These are phyloP conservation scores for Drosophila mimetica DNA, from an alignment of 2,888 invertebrate species.

Conservation along the genomic window DNA sequence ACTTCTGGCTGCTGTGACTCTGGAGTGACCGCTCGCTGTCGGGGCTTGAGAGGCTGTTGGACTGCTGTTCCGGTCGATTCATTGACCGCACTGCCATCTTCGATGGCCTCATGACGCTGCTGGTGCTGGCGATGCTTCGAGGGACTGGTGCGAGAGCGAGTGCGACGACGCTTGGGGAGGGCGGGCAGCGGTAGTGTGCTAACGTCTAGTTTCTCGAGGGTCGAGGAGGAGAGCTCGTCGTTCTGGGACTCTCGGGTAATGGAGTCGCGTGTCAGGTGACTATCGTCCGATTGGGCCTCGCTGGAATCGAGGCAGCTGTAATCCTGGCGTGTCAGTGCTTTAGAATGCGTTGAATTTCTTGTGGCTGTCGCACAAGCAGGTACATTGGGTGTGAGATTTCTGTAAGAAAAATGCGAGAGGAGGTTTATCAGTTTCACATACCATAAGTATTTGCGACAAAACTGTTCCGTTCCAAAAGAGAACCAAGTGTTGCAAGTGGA, in stretches of 20 bases:
- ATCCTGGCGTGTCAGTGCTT: constrained; percentile 73
- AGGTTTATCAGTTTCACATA: background rate
- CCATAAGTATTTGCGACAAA: background rate
- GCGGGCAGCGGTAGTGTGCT: constrained; percentile 83
- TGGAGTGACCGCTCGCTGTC: constrained; percentile 36
- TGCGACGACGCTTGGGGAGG: constrained; percentile 82
- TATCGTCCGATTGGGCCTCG: constrained; percentile 83
- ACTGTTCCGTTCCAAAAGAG: no score
- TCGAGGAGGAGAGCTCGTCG: constrained; percentile 82
- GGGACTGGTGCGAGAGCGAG: constrained; percentile 77
- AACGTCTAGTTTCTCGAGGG: constrained; percentile 83
- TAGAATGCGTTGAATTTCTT: constrained; percentile 33
- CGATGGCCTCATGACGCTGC: constrained; percentile 31
- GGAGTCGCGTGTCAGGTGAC: constrained; percentile 82
- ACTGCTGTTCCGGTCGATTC: constrained; percentile 32
- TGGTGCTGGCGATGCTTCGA: constrained; percentile 63
- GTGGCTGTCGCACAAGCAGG: constrained; percentile 23
- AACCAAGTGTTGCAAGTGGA: background rate
- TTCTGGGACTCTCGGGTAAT: constrained; percentile 82
- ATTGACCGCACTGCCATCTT: constrained; percentile 30
- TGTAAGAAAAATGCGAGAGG: constrained; percentile 8
- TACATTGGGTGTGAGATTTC: constrained; percentile 13
- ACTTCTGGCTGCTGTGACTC: constrained; percentile 42
- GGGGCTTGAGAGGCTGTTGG: constrained; percentile 37
- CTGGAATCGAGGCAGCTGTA: constrained; percentile 82